Evolutionary conservation across 1,140 invertebrate genomes (phyloP).

Genomic region (Drosophila bocki): DNA sequence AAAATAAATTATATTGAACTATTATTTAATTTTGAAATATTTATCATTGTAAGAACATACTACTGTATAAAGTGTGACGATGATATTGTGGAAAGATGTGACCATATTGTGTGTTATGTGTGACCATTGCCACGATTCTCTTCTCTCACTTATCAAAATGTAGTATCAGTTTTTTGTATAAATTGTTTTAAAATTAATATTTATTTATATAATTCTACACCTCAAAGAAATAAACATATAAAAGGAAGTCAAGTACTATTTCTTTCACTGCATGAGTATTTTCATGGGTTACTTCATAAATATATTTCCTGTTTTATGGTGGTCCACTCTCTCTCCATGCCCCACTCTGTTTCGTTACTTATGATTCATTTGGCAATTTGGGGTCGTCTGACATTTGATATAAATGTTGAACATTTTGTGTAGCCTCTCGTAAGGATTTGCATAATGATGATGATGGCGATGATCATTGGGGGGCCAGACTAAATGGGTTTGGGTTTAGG

Average conservation of each 20-base stretch:
- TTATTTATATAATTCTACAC: neutral
- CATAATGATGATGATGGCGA: slow-evolving; percentile 59
- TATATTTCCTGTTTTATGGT: slow-evolving; percentile 80
- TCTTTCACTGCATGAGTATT: slow-evolving; percentile 24
- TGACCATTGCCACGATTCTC: neutral
- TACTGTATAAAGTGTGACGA: neutral
- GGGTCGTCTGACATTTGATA: slow-evolving; percentile 76
- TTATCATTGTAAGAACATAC: neutral
- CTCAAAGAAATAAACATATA: neutral
- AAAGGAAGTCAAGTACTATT: neutral
- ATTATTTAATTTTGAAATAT: neutral
- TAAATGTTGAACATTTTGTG: slow-evolving; percentile 66
- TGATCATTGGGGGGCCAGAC: slow-evolving; percentile 41
- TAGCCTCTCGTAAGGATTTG: slow-evolving; percentile 60
- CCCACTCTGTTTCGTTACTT: slow-evolving; percentile 40
- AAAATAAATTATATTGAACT: neutral
- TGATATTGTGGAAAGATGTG: neutral
- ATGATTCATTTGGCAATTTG: slow-evolving; percentile 83
- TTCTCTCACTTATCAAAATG: neutral
- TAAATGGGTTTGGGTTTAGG: slow-evolving; percentile 20
- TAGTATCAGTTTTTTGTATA: neutral
- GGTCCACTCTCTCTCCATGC: slow-evolving; percentile 39
- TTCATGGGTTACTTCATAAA: slow-evolving; percentile 64
- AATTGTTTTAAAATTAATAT: too few relatives aligned
- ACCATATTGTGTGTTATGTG: neutral